A percentile compares a stretch with the other conserved stretches of the same genome.
Evolutionary conservation across 2,113 vertebrate genomes (phyloP).

Genomic region (Cyprinodon tularosa): DNA sequence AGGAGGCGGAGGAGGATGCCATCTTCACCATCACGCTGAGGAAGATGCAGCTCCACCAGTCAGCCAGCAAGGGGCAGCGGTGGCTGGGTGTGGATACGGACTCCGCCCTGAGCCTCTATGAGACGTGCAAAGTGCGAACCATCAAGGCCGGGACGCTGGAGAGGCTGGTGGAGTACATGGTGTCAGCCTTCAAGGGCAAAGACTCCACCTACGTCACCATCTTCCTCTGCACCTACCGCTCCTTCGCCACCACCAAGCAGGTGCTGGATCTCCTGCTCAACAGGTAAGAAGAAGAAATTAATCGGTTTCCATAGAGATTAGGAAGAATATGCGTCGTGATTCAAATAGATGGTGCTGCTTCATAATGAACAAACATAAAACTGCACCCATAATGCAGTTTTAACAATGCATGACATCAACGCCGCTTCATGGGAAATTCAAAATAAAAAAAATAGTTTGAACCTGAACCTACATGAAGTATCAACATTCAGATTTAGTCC

Average conservation of each 20-base stretch:
- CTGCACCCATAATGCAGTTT: too few species aligned
- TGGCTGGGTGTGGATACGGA: slow-evolving; percentile 98
- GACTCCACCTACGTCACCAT: slow-evolving; percentile 98
- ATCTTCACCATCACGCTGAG: slow-evolving; percentile 96
- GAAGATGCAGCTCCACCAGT: slow-evolving; percentile 93
- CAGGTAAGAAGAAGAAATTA: slow-evolving; percentile 57
- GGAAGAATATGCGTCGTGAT: too few species aligned
- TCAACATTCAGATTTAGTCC: too few species aligned
- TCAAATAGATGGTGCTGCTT: too few species aligned
- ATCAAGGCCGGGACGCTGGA: slow-evolving; percentile 98
- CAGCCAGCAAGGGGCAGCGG: slow-evolving; percentile 92
- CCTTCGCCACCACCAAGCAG: slow-evolving; percentile 92
- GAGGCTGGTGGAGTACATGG: slow-evolving; percentile 97
- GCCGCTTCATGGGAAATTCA: too few species aligned
- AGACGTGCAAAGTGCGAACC: slow-evolving; percentile 95
- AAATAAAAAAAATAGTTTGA: too few species aligned
- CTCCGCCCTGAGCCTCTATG: slow-evolving; percentile 89
- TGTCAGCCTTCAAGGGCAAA: slow-evolving; percentile 93
- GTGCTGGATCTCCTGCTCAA: slow-evolving; percentile 96
- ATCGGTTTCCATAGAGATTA: too few species aligned
- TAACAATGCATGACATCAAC: too few species aligned
- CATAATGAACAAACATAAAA: too few species aligned
- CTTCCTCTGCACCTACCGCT: slow-evolving; percentile 97
- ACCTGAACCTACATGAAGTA: too few species aligned
- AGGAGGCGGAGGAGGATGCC: slow-evolving; percentile 94